A percentile compares a stretch with the other conserved stretches of the same genome.
phyloP scores from a whole-genome alignment of 2,888 invertebrate species.

The Ctena decussata region DNA sequence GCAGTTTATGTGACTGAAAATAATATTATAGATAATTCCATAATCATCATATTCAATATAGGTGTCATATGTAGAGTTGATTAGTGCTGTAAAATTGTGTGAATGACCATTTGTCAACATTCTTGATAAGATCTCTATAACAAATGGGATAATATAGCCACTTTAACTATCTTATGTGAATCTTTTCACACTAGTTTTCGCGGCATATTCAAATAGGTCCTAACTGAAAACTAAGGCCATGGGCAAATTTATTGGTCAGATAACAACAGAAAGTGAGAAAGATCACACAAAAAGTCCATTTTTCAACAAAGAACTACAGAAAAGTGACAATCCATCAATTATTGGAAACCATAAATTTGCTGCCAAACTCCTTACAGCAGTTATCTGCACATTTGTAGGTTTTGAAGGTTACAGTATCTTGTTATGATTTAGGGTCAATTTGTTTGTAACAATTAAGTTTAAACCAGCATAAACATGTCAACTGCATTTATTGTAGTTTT shows the following conservation, averaged over 20 bases:
- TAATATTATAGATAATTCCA: background rate
- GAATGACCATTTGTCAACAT: slow-evolving; percentile 16
- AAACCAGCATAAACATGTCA: slow-evolving; percentile 3
- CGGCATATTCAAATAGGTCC: background rate
- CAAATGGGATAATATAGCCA: slow-evolving; percentile 1
- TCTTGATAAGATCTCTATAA: slow-evolving; percentile 8
- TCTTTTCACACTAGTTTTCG: background rate
- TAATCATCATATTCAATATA: background rate
- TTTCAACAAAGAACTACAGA: background rate
- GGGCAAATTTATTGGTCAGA: background rate
- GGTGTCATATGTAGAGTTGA: background rate
- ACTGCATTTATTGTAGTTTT: background rate
- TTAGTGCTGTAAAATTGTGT: background rate
- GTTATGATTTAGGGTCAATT: background rate
- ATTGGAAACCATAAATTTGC: background rate
- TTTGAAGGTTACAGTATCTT: slow-evolving; percentile 23
- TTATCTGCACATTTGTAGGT: slow-evolving; percentile 25
- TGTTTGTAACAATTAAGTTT: background rate
- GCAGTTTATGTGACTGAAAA: background rate
- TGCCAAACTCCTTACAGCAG: background rate
- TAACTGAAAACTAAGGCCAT: background rate
- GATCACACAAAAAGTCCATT: background rate
- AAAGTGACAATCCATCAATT: background rate
- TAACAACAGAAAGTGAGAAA: background rate
- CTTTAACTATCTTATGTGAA: slow-evolving; percentile 4